phyloP scores from a whole-genome alignment of 1,140 invertebrate species.

The Hormaphis cornu region DNA sequence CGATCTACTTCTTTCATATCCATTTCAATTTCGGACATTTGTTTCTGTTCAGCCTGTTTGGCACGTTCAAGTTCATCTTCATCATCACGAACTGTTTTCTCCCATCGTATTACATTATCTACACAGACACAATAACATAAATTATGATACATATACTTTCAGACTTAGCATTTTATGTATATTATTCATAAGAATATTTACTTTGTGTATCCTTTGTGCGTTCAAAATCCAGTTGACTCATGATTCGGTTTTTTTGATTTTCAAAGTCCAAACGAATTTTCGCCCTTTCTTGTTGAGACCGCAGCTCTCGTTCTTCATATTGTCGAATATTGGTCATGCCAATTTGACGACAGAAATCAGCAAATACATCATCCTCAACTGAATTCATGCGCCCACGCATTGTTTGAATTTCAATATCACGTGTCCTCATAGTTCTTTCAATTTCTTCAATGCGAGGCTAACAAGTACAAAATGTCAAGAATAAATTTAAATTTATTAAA shows the following conservation, averaged over 20 bases:
- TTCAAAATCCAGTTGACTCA: slow-evolving; percentile 94
- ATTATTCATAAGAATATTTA: too few species aligned
- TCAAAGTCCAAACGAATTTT: slow-evolving; percentile 93
- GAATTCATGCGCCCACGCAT: slow-evolving; percentile 94
- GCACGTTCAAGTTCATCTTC: slow-evolving; percentile 84
- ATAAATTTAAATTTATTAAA: slow-evolving; percentile 16
- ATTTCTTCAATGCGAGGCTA: slow-evolving; percentile 45
- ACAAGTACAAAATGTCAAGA: slow-evolving; percentile 15
- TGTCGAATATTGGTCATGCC: slow-evolving; percentile 95
- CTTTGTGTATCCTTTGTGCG: slow-evolving; percentile 84
- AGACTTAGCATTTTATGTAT: slow-evolving; percentile 35
- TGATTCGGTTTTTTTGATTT: slow-evolving; percentile 89
- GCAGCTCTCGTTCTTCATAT: slow-evolving; percentile 94
- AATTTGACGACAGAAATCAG: slow-evolving; percentile 84
- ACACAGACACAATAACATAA: not conserved
- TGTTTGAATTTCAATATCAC: slow-evolving; percentile 82
- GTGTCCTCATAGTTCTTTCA: slow-evolving; percentile 62
- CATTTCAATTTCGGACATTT: slow-evolving; percentile 81
- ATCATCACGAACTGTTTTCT: slow-evolving; percentile 83
- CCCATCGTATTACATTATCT: slow-evolving; percentile 89
- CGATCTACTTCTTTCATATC: slow-evolving; percentile 77
- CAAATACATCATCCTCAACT: slow-evolving; percentile 94
- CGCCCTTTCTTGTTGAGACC: slow-evolving; percentile 88
- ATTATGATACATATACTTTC: not conserved
- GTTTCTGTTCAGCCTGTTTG: slow-evolving; percentile 77